Evolutionary conservation across 1,140 invertebrate species (phyloP).

Genomic region (Aphaenogaster rudis): DNA sequence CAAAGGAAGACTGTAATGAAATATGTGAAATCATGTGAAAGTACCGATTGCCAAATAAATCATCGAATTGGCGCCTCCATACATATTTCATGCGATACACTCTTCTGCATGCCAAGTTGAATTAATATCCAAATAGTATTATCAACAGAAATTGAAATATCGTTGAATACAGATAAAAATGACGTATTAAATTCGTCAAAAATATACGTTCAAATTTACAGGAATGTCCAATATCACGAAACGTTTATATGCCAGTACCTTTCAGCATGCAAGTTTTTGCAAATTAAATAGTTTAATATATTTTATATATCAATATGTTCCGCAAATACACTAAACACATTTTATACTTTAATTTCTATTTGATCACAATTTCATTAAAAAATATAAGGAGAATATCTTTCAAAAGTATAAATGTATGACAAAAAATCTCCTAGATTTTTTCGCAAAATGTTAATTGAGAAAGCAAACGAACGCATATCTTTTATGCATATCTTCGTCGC

Average conservation of each 20-base stretch:
- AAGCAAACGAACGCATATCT: neutral
- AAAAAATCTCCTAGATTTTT: neutral
- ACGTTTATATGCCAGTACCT: neutral
- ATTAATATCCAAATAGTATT: slow-evolving; percentile 45
- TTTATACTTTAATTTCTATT: slow-evolving; percentile 7
- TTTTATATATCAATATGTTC: neutral
- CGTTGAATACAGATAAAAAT: neutral
- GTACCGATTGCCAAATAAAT: slow-evolving; percentile 38
- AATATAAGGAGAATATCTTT: neutral
- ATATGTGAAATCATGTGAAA: slow-evolving; percentile 30
- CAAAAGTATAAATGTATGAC: neutral
- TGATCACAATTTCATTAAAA: neutral
- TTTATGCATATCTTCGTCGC: neutral
- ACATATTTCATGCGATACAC: slow-evolving; percentile 19
- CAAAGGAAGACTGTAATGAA: slow-evolving; percentile 27
- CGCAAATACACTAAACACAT: neutral
- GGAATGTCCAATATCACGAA: slow-evolving; percentile 5
- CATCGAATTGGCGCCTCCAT: neutral
- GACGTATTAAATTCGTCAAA: slow-evolving; percentile 17
- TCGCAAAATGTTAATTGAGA: neutral
- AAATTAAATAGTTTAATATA: neutral
- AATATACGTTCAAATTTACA: neutral
- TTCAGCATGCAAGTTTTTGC: neutral
- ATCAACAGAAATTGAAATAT: slow-evolving; percentile 26
- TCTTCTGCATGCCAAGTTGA: slow-evolving; percentile 20